Base-by-base conservation (phyloP, 1,140 invertebrate genomes). In the Ceratoteleas bidentatus region DNA sequence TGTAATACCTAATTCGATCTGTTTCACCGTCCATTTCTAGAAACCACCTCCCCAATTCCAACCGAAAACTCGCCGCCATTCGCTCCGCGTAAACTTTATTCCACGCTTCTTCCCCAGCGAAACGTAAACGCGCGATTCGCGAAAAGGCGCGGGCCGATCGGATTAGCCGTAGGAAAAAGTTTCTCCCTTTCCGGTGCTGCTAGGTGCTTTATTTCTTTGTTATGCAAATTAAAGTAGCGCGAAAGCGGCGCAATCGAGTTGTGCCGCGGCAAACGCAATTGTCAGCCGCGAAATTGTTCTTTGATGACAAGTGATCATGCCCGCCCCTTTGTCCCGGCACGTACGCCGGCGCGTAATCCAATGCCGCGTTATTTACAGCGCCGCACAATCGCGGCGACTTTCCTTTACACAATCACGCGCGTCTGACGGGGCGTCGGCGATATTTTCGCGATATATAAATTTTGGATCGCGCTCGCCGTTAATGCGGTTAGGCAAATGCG, bases 371-470 rank as follows among this genome's bases (percentile, higher is more conserved):
- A 74, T 74, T 64, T 64, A 64, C 52, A 64, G 50, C 40, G 40
- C 58, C 53, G 66, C 66, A 60, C 53, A 52, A 75, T 75, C 66
- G 58, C 34, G 54, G 43, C 52, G 66, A 73, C 60, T 73, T 73
- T 73, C 69, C 72, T 75, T 75, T 65, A 65, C 53, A 68, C 43
- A 58, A 75, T 66, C 47, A 76, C 62, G 56, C 73, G 68, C 62
- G 62, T 76, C 68, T 68, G 56, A 36, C 13, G 49, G 49, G 45
- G 38, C 24, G 36, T 43, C 57, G 15, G 61, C 54, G 62, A 68
- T 54, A 76, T 76, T 76, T 76, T 76, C 73, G 54, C 68, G 24
- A 24, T 68, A 61, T 54, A 76, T 62, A 68, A 61, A 76, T 76
- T 76, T 76, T 61, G 64, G 57, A 68, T 76, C 57, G 73, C 64